Evolutionary conservation across 2,113 vertebrate species (phyloP), one percentile per base, ranked within the genome.

Genomic region (Mustelus asterias): DNA sequence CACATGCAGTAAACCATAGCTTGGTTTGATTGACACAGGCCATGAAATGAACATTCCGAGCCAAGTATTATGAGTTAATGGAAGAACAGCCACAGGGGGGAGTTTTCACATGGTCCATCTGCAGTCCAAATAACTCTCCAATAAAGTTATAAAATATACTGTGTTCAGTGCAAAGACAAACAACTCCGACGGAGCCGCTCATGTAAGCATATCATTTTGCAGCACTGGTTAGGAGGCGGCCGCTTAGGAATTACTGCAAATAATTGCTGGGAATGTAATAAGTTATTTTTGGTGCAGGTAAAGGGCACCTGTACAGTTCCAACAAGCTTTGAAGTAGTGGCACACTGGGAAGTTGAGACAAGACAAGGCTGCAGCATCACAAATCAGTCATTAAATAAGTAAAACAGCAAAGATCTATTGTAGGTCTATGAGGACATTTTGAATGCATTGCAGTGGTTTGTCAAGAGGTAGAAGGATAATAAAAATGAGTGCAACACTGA

Each of bases 51-150:
- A 14, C 67, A 95, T 72, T 54, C 69, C 1, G 26, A 90, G 88
- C 26, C 88, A 95, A 54, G 44, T 76, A 44, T 48, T 26, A 44
- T 95, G 48, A 72, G 94, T 76, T 54, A 18, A 26, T 5, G 54
- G 41, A 92, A 63, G 29, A 44, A 76, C 69, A 76, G 94, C 94
- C 69, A 72, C 24, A 41, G 41, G 41, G 20, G 67, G 29, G 29
- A 29, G 54, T 95, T 72, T 72, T 41, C 37, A 70, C 94, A 95
- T 95, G 94, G 65, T 95, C 94, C 94, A 95, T 76, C 70, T 76
- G 72, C 44, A 48, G 69, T 95, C 94, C 94, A 72, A 72, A 72
- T 44, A 33, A 95, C 76, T 72, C 44, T 44, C 41, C 0, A 37
- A 93, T 22, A 29, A 26, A 72, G 24, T 48, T 70, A 69, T 11